phyloP scores from a whole-genome alignment of 37 sponge, comb jelly and placozoan genomes.

The Haliclona indistincta region DNA sequence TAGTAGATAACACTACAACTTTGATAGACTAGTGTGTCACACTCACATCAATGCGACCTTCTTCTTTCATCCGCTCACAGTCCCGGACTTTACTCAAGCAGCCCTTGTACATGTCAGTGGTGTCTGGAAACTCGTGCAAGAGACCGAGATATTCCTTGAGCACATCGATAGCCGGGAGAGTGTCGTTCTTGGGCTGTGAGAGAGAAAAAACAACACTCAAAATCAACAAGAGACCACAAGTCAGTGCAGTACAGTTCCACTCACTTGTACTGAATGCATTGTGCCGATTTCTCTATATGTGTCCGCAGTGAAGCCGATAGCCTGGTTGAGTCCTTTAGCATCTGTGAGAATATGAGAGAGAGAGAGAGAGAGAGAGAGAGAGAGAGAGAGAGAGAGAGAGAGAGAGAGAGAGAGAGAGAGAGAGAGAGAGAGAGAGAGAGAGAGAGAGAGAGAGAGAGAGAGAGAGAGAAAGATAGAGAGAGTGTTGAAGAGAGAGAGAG shows the following conservation, averaged over 20 bases:
- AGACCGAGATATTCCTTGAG: constrained; percentile 93
- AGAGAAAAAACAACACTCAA: neutral
- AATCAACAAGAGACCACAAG: neutral
- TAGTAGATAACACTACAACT: no score
- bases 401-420: constrained; percentile 23
- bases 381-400: constrained; percentile 12
- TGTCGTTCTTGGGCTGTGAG: constrained; percentile 83
- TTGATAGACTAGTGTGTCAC: no score
- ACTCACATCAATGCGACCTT: constrained; percentile 77
- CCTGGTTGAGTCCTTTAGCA: constrained; percentile 48
- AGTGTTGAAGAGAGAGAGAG: neutral
- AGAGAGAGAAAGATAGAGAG: neutral
- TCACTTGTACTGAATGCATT: constrained; percentile 69
- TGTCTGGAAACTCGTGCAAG: constrained; percentile 80
- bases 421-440: constrained; percentile 7
- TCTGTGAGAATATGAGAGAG: constrained; percentile 34
- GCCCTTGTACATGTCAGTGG: constrained; percentile 57
- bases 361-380: constrained; percentile 3
- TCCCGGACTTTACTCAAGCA: constrained; percentile 69
- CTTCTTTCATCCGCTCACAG: constrained; percentile 80
- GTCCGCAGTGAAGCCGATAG: constrained; percentile 54
- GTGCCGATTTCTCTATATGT: constrained; percentile 54
- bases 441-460: neutral
- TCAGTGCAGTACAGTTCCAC: neutral
- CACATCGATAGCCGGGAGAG: constrained; percentile 78